Percentiles rank a stretch among this genome's conserved stretches.
phyloP scores from a whole-genome alignment of 2,797 vertebrate species.

The Anguilla anguilla region DNA sequence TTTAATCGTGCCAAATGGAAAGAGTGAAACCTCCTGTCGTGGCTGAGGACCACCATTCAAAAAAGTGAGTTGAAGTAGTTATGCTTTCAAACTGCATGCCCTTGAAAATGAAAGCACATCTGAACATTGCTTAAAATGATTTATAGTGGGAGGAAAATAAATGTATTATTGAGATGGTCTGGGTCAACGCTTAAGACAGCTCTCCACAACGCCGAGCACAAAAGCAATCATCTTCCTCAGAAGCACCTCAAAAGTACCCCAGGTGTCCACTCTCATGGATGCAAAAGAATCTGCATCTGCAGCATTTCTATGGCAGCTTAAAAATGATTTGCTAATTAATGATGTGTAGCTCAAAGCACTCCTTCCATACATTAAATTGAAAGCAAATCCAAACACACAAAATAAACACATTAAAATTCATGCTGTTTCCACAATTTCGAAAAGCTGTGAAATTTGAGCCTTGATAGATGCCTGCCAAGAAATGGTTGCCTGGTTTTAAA shows the following conservation, averaged over 20 bases:
- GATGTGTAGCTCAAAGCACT: slow-evolving; percentile 55
- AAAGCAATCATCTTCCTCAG: not conserved
- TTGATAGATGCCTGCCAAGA: not conserved
- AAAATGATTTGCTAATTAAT: slow-evolving; percentile 54
- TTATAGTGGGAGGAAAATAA: not conserved
- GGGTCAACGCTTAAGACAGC: not conserved
- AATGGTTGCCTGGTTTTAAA: not conserved
- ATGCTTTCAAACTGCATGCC: not conserved
- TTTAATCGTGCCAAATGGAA: not conserved
- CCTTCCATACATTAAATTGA: slow-evolving; percentile 30
- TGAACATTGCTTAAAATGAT: not conserved
- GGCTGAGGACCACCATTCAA: not conserved
- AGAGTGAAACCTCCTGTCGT: not conserved
- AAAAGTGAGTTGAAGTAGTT: not conserved
- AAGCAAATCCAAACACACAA: slow-evolving; percentile 65
- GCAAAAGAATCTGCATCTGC: not conserved
- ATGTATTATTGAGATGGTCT: not conserved
- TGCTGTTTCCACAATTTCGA: slow-evolving; percentile 60
- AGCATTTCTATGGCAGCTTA: slow-evolving; percentile 36
- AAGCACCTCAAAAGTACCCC: not conserved
- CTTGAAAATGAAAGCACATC: not conserved
- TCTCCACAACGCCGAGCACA: not conserved
- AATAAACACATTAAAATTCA: slow-evolving; percentile 65
- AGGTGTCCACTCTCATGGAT: not conserved
- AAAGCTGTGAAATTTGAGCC: slow-evolving; percentile 48